Conservation (phyloP, 1,140 invertebrate species). For the Sesamia nonagrioides region DNA sequence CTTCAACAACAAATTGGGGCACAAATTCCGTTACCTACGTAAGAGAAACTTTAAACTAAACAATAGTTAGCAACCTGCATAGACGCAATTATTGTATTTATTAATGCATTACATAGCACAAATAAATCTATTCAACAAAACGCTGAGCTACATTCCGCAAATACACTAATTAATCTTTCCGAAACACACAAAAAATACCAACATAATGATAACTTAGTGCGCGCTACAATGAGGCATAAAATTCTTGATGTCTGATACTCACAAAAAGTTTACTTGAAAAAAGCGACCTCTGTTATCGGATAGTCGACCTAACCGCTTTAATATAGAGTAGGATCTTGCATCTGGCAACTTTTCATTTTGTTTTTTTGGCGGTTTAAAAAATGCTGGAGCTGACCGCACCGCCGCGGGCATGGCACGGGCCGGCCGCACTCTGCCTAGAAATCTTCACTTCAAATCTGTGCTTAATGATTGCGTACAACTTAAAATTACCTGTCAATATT, state of each 20-base stretch:
- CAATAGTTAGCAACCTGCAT: conserved; percentile 11
- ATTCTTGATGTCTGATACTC: conserved; percentile 57
- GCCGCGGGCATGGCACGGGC: conserved; percentile 81
- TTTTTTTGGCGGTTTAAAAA: conserved; percentile 62
- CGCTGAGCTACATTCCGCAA: conserved; percentile 44
- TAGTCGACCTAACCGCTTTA: conserved; percentile 33
- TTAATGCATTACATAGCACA: conserved; percentile 33
- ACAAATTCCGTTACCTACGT: neutral
- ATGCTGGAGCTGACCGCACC: conserved; percentile 56
- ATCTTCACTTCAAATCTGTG: conserved; percentile 57
- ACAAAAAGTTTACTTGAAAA: conserved; percentile 53
- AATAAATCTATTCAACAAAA: conserved; percentile 34
- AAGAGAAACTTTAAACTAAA: conserved; percentile 8
- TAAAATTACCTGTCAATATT: conserved; percentile 60
- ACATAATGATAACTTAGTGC: conserved; percentile 55
- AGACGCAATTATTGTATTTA: conserved; percentile 33
- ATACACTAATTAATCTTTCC: conserved; percentile 51
- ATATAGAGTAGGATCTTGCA: conserved; percentile 29
- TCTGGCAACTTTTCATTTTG: conserved; percentile 10
- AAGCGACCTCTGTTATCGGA: conserved; percentile 48
- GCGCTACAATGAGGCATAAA: conserved; percentile 68
- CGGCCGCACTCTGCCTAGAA: conserved; percentile 57
- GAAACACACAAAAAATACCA: conserved; percentile 51
- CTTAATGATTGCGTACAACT: conserved; percentile 54
- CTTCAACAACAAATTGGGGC: neutral